phyloP scores from a whole-genome alignment of 2,113 vertebrate species.

The Barbus barbus region DNA sequence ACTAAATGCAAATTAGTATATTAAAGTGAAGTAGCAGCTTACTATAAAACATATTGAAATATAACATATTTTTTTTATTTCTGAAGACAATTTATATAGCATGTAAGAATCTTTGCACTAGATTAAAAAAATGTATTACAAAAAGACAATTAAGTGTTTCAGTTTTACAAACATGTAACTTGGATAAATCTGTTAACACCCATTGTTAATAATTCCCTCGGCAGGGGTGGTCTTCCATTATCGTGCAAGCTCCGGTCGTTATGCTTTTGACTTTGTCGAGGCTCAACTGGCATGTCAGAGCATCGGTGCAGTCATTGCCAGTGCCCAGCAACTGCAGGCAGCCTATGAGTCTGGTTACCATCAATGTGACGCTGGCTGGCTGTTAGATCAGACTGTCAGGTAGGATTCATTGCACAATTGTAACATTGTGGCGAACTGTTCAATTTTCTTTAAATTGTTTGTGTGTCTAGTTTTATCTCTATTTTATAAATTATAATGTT shows the following conservation, averaged over 20 bases:
- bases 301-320: conserved; percentile 81
- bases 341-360: conserved; percentile 88
- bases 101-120: not conserved
- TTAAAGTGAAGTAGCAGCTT: not conserved
- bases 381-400: conserved; percentile 94
- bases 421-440: not conserved
- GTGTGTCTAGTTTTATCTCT: not conserved
- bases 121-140: no score
- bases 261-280: conserved; percentile 84
- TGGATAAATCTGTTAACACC: not conserved
- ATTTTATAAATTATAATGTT: not conserved
- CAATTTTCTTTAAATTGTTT: not conserved
- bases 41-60: no score
- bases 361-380: conserved; percentile 94
- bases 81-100: not conserved
- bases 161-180: not conserved
- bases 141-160: not conserved
- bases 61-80: no score
- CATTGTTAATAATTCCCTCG: not conserved
- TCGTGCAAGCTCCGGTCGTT: conserved; percentile 76
- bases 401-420: conserved; percentile 57
- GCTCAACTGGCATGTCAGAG: conserved; percentile 84
- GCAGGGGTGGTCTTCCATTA: conserved; percentile 92
- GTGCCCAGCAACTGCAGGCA: conserved; percentile 83
- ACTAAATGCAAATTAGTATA: not conserved